phyloP scores from a whole-genome alignment of 1,140 invertebrate genomes.

The Macrocentrus cingulum region DNA sequence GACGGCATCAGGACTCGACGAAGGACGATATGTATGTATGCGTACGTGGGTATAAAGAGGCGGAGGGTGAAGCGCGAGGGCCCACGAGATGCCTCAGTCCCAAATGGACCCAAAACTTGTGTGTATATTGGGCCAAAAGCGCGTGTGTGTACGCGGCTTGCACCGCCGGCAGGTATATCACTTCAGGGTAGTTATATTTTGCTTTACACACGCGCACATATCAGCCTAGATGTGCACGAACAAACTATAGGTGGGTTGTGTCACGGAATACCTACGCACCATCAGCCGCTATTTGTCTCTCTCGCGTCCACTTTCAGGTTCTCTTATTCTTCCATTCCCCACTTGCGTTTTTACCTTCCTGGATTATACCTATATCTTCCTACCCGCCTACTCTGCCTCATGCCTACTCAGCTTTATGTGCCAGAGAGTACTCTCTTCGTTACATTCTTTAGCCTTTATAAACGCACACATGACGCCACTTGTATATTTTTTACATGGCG shows the following conservation, averaged over 20 bases:
- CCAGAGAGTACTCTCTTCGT: conserved; percentile 11
- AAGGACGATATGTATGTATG: conserved; percentile 17
- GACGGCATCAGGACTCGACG: conserved; percentile 11
- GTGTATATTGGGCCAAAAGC: conserved; percentile 8
- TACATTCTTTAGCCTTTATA: conserved; percentile 17
- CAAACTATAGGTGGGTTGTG: too few relatives aligned
- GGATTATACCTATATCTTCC: conserved; percentile 9
- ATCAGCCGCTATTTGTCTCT: conserved; percentile 12
- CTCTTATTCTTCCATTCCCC: neutral
- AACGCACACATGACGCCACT: neutral
- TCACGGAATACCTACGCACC: conserved; percentile 8
- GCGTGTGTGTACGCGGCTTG: neutral
- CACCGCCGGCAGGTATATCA: conserved; percentile 10
- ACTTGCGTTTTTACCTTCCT: conserved; percentile 15
- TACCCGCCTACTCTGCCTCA: neutral
- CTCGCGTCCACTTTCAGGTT: conserved; percentile 3
- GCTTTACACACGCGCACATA: conserved; percentile 1
- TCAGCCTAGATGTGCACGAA: too few relatives aligned
- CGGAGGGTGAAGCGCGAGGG: neutral
- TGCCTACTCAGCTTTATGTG: conserved; percentile 3
- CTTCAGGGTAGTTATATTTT: neutral
- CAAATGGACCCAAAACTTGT: conserved; percentile 24
- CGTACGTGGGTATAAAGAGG: too few relatives aligned
- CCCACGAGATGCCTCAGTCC: neutral
- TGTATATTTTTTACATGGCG: neutral